Evolutionary conservation across 35 echinoderm and acorn worm genomes (phyloP).

Genomic region (Acanthaster planci): DNA sequence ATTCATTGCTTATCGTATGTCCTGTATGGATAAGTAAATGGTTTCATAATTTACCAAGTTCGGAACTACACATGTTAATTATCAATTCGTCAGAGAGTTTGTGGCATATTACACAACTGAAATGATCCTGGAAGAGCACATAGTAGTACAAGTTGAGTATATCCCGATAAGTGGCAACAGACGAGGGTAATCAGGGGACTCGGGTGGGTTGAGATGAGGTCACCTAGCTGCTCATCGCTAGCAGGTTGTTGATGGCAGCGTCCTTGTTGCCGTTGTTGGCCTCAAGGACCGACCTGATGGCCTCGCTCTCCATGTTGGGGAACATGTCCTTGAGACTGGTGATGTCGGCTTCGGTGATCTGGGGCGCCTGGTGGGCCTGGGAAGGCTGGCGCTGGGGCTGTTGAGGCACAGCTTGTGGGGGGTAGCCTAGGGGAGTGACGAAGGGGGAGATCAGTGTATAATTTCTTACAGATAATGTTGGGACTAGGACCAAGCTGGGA

Average conservation of each 20-base stretch:
- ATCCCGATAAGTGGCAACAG: no score
- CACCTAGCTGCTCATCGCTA: slow-evolving; percentile 64
- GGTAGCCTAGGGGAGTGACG: slow-evolving; percentile 59
- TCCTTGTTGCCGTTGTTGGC: slow-evolving; percentile 92
- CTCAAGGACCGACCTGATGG: slow-evolving; percentile 82
- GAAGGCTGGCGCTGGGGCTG: slow-evolving; percentile 47
- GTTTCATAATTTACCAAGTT: no score
- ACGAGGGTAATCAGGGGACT: no score
- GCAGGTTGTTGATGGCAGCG: slow-evolving; percentile 75
- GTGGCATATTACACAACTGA: no score
- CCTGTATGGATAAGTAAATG: no score
- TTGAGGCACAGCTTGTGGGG: slow-evolving; percentile 40
- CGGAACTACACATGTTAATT: no score
- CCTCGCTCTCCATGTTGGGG: slow-evolving; percentile 80
- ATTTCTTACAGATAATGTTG: background rate
- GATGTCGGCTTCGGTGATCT: slow-evolving; percentile 89
- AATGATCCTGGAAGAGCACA: no score
- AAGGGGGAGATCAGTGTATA: background rate
- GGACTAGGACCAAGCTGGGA: no score
- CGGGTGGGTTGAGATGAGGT: no score
- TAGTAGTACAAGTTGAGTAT: no score
- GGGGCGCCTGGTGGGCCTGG: slow-evolving; percentile 31
- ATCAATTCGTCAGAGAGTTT: no score
- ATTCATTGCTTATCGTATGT: no score
- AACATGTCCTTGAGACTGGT: slow-evolving; percentile 91